Base-by-base conservation (phyloP, 2,113 vertebrate species). In the Semicossyphus pulcher region DNA sequence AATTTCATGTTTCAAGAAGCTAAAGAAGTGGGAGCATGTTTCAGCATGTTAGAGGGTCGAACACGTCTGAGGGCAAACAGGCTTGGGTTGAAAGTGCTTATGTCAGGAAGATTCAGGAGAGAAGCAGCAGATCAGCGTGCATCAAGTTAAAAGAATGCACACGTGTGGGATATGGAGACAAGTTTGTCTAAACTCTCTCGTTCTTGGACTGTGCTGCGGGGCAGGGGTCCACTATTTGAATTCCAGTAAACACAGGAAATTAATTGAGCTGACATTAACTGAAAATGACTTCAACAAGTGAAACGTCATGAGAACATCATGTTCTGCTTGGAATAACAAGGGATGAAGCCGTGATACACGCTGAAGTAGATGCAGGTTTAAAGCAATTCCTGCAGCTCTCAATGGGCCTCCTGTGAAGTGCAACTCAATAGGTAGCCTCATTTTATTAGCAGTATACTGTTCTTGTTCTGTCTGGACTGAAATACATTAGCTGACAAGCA, bases 231-330 rank as follows among this genome's bases (percentile, higher is more conserved):
- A 72, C 60, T 59, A 78, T 68, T 78, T 78, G 47, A 80, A 91
- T 80, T 88, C 81, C 77, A 78, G 77, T 80, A 86, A 88, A 88
- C 80, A 88, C 68, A 76, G 81, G 75, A 83, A 86, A 89, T 73
- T 32, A 83, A 83, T 75, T 72, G 81, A 76, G 60, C 54, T 51
- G 20, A 59, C 58, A 78, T 79, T 20, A 87, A 90, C 84, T 67
- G 58, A 80, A 75, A 88, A 76, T 61, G 71, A 80, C 73, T 81
- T 75, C 65, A 80, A 54, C 64, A 59, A 48, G 41, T 64, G 63
- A 80, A 82, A 80, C 61, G 28, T 49, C 70, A 78, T 61, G 47
- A 80, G 83, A 80, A 85, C 80, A 79, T 60, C 47, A 63, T 83
- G 78, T 80, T 81, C 83, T 77, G 8, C 15, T 58, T 60, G 52